A percentile compares a stretch with the other conserved stretches of the same genome.
These are phyloP conservation scores for Nymphalis urticae DNA, from an alignment of 2,888 invertebrate species.

Conservation along the genomic window DNA sequence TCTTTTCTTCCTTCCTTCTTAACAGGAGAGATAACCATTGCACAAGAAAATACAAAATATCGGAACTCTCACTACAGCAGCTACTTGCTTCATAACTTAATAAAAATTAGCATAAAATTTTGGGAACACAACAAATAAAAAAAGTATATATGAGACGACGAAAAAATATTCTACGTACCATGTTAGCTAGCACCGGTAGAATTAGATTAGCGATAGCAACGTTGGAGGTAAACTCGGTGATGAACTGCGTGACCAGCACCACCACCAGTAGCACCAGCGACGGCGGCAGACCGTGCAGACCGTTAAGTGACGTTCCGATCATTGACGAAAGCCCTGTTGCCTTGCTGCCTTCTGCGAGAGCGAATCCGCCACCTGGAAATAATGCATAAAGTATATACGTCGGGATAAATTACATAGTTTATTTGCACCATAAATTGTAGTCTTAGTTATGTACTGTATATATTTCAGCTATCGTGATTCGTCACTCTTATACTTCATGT, in stretches of 20 bases:
- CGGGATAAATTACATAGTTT: too few relatives aligned
- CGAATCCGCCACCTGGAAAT: conserved; percentile 90
- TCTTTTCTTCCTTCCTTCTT: too few relatives aligned
- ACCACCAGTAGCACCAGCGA: conserved; percentile 87
- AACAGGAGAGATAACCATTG: background rate
- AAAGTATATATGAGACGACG: too few relatives aligned
- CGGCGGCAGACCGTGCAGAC: conserved; percentile 83
- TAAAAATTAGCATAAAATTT: too few relatives aligned
- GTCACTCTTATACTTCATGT: too few relatives aligned
- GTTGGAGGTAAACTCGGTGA: conserved; percentile 95
- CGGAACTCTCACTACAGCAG: too few relatives aligned
- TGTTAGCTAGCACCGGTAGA: conserved; percentile 90
- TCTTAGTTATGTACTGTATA: too few relatives aligned
- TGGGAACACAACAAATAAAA: too few relatives aligned
- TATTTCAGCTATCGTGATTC: too few relatives aligned
- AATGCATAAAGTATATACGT: background rate
- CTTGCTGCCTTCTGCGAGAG: conserved; percentile 92
- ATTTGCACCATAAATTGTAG: too few relatives aligned
- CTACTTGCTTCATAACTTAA: too few relatives aligned
- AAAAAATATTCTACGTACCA: conserved; percentile 68
- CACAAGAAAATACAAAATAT: too few relatives aligned
- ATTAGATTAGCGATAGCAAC: conserved; percentile 95
- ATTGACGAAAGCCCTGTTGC: conserved; percentile 88
- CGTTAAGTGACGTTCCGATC: conserved; percentile 87
- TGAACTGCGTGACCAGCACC: conserved; percentile 87